A percentile compares a stretch with the other conserved stretches of the same genome.
These are phyloP conservation scores for Himalopsyche kuldschensis DNA, from an alignment of 2,888 invertebrate species.

Conservation along the genomic window DNA sequence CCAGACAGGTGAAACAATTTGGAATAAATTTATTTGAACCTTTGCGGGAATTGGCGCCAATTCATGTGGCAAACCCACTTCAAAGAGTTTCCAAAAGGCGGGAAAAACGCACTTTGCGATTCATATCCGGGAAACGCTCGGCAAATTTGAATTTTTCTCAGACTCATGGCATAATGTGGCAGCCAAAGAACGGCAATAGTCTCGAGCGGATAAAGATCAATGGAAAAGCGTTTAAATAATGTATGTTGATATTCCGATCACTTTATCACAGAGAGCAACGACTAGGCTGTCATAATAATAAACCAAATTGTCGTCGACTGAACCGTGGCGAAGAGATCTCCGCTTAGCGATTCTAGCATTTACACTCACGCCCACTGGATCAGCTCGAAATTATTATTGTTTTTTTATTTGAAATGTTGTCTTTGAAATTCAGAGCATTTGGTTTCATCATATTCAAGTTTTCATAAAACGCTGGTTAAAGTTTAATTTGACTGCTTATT, in stretches of 20 bases:
- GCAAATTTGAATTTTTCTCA: neutral
- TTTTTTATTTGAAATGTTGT: too few species aligned
- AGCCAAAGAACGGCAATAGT: neutral
- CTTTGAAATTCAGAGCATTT: too few species aligned
- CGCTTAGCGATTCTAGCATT: too few species aligned
- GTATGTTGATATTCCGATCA: neutral
- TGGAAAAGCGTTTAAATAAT: neutral
- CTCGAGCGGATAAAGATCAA: neutral
- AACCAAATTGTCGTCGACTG: neutral
- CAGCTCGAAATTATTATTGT: too few species aligned
- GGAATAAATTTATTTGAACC: neutral
- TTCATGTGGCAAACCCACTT: neutral
- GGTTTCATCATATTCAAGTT: too few species aligned
- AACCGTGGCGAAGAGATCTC: too few species aligned
- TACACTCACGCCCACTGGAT: too few species aligned
- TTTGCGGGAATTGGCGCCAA: neutral
- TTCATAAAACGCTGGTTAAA: too few species aligned
- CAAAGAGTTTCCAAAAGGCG: neutral
- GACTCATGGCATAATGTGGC: neutral
- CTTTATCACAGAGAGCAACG: neutral
- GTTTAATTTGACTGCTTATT: too few species aligned
- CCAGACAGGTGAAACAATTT: neutral
- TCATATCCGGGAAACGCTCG: neutral
- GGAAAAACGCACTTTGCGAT: neutral
- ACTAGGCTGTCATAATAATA: neutral